Conservation (phyloP, 1,140 invertebrate species). For the Phocides pigmalion region DNA sequence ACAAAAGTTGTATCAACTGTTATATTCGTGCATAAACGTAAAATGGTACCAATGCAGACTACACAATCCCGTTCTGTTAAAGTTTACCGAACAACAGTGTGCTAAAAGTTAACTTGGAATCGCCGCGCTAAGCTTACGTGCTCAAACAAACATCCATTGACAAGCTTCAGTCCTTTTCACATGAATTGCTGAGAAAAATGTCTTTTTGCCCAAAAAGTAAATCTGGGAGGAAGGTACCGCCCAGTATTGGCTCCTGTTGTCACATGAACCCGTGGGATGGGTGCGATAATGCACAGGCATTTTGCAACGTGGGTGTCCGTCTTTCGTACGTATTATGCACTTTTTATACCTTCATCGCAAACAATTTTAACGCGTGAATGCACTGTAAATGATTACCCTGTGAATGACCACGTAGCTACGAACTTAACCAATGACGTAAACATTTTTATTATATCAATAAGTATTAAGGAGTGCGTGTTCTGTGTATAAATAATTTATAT, state of each 20-base stretch:
- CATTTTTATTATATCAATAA: background rate
- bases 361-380: slow-evolving; percentile 18
- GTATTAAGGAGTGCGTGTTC: too few species aligned
- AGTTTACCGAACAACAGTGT: background rate
- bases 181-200: slow-evolving; percentile 59
- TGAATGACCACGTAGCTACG: background rate
- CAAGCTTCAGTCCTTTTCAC: slow-evolving; percentile 46
- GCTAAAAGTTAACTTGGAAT: slow-evolving; percentile 7
- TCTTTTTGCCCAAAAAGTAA: slow-evolving; percentile 60
- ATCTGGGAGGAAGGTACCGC: slow-evolving; percentile 55
- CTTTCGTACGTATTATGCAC: slow-evolving; percentile 61
- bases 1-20: too few species aligned
- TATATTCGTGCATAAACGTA: too few species aligned
- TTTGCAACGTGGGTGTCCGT: slow-evolving; percentile 75
- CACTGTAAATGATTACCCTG: slow-evolving; percentile 25
- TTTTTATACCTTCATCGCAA: slow-evolving; percentile 55
- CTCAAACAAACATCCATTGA: slow-evolving; percentile 35
- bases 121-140: slow-evolving; percentile 11
- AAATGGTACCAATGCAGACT: too few species aligned
- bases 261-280: slow-evolving; percentile 75
- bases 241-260: slow-evolving; percentile 68
- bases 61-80: too few species aligned
- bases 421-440: background rate
- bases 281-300: slow-evolving; percentile 62
- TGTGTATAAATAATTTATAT: background rate